phyloP scores from a whole-genome alignment of 2,113 vertebrate species.

The Stigmatopora nigra region DNA sequence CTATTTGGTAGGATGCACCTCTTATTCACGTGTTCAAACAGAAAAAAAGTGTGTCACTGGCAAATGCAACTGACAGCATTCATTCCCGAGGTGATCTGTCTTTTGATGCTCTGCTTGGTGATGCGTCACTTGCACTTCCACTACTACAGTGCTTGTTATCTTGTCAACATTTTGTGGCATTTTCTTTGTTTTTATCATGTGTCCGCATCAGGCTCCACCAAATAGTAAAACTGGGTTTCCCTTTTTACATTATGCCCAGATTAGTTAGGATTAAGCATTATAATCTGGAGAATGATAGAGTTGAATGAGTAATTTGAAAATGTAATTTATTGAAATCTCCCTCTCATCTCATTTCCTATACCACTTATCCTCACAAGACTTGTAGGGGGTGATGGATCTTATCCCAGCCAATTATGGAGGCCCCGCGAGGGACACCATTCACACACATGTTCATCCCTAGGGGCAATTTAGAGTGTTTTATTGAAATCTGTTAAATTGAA shows the following conservation, averaged over 20 bases:
- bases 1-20: conserved; percentile 63
- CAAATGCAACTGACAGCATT: conserved; percentile 18
- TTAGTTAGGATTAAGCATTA: not conserved
- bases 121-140: conserved; percentile 6
- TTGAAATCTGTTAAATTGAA: conserved; percentile 2
- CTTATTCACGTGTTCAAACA: conserved; percentile 7
- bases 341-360: too few species aligned
- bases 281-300: not conserved
- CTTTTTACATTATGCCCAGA: not conserved
- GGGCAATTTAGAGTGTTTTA: not conserved
- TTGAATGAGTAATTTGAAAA: not conserved
- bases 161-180: not conserved
- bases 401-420: too few species aligned
- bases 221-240: too few species aligned
- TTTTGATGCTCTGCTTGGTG: conserved; percentile 12
- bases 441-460: too few species aligned
- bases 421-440: too few species aligned
- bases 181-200: not conserved
- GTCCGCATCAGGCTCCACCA: not conserved
- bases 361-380: too few species aligned
- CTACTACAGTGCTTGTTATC: not conserved
- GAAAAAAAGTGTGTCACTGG: conserved; percentile 17
- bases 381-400: too few species aligned
- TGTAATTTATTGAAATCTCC: not conserved
- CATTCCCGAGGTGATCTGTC: conserved; percentile 16